Percentiles rank a stretch among this genome's conserved stretches.
phyloP scores from a whole-genome alignment of 2,888 invertebrate genomes.

The Amiota mariae region DNA sequence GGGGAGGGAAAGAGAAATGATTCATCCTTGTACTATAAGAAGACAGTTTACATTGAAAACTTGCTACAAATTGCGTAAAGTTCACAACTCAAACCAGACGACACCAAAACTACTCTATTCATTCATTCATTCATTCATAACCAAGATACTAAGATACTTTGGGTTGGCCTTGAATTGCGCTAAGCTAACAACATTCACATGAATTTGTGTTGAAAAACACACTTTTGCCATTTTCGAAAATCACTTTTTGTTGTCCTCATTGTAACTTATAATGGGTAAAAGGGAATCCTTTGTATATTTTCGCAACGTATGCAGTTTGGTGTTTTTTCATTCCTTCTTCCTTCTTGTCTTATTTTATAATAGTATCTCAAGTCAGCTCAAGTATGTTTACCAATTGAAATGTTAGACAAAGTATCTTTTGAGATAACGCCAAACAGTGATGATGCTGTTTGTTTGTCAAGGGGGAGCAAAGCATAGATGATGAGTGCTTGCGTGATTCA shows the following conservation, averaged over 20 bases:
- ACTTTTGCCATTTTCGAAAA: constrained; percentile 69
- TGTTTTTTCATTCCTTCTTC: constrained; percentile 41
- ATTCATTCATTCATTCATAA: background rate
- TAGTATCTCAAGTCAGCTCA: constrained; percentile 42
- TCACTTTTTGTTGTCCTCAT: constrained; percentile 56
- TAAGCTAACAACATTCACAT: constrained; percentile 31
- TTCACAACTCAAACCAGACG: constrained; percentile 37
- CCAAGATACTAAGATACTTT: background rate
- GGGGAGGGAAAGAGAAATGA: too few species aligned
- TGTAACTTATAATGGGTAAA: constrained; percentile 27
- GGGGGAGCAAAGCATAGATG: background rate
- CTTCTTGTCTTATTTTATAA: constrained; percentile 34
- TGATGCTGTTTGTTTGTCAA: background rate
- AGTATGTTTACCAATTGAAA: constrained; percentile 67
- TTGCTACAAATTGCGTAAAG: constrained; percentile 52
- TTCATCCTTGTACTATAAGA: constrained; percentile 36
- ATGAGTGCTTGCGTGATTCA: background rate
- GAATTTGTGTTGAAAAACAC: constrained; percentile 55
- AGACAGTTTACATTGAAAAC: constrained; percentile 52
- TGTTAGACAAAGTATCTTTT: constrained; percentile 64
- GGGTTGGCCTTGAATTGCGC: constrained; percentile 56
- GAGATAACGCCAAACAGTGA: constrained; percentile 34
- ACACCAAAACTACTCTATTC: background rate
- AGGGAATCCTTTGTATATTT: constrained; percentile 46
- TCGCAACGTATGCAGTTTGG: constrained; percentile 57